Evolutionary conservation across 2,888 invertebrate species (phyloP), one percentile per base, ranked within the genome.

Genomic region (Margaritifera margaritifera): DNA sequence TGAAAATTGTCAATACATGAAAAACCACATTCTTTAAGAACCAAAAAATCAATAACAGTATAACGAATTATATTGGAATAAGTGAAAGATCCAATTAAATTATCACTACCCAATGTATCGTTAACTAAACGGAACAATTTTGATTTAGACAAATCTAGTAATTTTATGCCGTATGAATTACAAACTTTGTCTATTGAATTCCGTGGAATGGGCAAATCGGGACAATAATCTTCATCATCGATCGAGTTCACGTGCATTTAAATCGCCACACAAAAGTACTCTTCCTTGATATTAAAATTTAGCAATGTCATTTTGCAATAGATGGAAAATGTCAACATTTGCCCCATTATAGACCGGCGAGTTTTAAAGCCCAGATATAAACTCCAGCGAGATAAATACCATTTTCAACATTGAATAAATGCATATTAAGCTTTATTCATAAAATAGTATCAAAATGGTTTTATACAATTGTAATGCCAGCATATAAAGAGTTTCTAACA

Each of bases 261-360:
- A 55, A n/a, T 66, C 66, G 19, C 59, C 66, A 11, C 11, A 15
- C 8, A 66, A 22, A 19, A 57, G 15, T 18, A 60, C 27, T 4
- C 8, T 62, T n/a, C 66, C 62, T 20, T 18, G 22, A 19, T 59
- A 53, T 18, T 64, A 51, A 59, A 25, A 68, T 15, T 27, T 24
- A 57, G 53, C 24, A 22, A 68, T 62, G 24, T 68, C 68, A 59
- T 64, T 59, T 59, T 64, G 63, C 27, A 68, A 25, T 19, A 64
- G 31, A 22, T n/a, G 8, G 54, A 64, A 68, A 25, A 68, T 59
- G 42, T 68, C 68, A 58, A 55, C 50, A 53, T 68, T 52, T 24
- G 54, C 50, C 27, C 58, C 22, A 64, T 58, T 55, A 54, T 68
- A 68, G 22, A 64, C 68, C 5, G 62, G 68, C 31, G 68, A 68